A percentile compares a stretch with the other conserved stretches of the same genome.
phyloP scores from a whole-genome alignment of 2,888 invertebrate species.

The Pachliopta kotzebuea region DNA sequence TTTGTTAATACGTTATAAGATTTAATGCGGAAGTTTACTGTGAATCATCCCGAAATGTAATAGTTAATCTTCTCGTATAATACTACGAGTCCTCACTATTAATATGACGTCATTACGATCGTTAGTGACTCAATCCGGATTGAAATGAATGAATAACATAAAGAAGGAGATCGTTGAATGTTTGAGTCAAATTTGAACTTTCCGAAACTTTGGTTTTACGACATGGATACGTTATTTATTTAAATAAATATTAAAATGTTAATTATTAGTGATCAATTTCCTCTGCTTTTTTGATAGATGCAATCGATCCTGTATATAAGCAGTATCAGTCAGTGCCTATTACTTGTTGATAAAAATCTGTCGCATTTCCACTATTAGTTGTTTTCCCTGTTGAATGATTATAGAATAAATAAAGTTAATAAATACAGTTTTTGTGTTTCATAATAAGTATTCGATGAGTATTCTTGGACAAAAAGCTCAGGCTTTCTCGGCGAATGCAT shows the following conservation, averaged over 20 bases:
- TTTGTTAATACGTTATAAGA: constrained; percentile 8
- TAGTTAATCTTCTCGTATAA: constrained; percentile 36
- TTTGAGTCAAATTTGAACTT: constrained; percentile 29
- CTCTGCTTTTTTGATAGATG: too few relatives aligned
- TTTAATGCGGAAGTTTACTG: constrained; percentile 22
- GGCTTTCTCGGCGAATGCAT: constrained; percentile 42
- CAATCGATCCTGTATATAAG: too few relatives aligned
- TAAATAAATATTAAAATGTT: not conserved
- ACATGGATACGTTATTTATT: not conserved
- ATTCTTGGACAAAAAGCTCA: constrained; percentile 37
- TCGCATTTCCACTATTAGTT: not conserved
- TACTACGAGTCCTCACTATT: constrained; percentile 48
- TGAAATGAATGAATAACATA: constrained; percentile 50
- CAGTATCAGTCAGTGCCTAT: too few relatives aligned
- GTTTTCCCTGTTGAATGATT: not conserved
- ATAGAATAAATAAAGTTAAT: not conserved
- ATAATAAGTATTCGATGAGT: constrained; percentile 30
- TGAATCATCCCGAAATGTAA: constrained; percentile 52
- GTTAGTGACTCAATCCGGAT: constrained; percentile 53
- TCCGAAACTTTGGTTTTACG: not conserved
- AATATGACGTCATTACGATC: constrained; percentile 57
- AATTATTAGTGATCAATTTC: too few relatives aligned
- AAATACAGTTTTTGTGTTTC: not conserved
- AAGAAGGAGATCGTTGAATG: constrained; percentile 27
- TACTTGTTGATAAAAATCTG: too few relatives aligned